A percentile compares a stretch with the other conserved stretches of the same genome.
Evolutionary conservation across 2,113 vertebrate species (phyloP).

Genomic region (Phaethornis superciliosus): DNA sequence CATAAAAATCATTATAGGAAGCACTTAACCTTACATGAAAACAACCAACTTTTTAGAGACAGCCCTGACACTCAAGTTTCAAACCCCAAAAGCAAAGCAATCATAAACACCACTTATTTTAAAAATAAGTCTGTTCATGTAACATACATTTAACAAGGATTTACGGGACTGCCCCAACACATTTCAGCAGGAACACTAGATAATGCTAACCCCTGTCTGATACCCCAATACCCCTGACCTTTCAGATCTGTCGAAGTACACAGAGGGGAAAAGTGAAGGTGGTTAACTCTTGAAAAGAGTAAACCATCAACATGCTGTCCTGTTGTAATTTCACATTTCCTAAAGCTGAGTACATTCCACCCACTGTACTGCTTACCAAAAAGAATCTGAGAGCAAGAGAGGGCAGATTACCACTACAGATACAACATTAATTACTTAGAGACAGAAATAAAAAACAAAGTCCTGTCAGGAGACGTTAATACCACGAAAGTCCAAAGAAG

Average conservation of each 20-base stretch:
- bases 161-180: background rate
- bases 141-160: background rate
- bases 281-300: background rate
- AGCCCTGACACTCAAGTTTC: background rate
- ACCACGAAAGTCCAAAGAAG: background rate
- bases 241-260: background rate
- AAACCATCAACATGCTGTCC: background rate
- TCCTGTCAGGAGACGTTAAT: background rate
- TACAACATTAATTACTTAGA: background rate
- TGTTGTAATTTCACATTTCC: background rate
- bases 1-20: background rate
- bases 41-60: background rate
- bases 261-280: background rate
- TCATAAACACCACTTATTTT: background rate
- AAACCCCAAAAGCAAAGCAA: background rate
- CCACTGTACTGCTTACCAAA: background rate
- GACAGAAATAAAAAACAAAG: background rate
- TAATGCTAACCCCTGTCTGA: background rate
- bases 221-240: background rate
- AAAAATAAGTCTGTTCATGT: background rate
- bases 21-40: background rate
- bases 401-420: background rate
- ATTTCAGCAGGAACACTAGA: background rate
- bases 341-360: background rate
- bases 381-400: constrained; percentile 4